phyloP scores from a whole-genome alignment of 2,888 invertebrate species.

The Nymphalis polychloros region DNA sequence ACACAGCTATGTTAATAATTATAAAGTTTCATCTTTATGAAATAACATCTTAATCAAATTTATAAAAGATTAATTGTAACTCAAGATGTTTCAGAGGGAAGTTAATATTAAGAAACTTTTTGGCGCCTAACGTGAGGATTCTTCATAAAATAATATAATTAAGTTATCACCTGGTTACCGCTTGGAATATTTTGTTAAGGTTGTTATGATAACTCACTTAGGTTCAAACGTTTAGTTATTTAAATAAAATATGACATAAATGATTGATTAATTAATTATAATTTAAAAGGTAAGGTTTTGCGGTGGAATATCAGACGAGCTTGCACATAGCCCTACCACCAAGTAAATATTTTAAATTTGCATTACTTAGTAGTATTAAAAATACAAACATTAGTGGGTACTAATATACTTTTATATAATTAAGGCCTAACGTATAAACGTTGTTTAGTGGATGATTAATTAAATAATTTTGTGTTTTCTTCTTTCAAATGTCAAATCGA shows the following conservation, averaged over 20 bases:
- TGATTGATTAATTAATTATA: no score
- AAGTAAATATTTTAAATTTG: no score
- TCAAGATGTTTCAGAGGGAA: slow-evolving; percentile 33
- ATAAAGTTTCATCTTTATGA: slow-evolving; percentile 12
- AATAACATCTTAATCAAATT: slow-evolving; percentile 27
- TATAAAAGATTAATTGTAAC: slow-evolving; percentile 30
- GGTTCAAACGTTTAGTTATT: neutral
- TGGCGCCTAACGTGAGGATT: slow-evolving; percentile 16
- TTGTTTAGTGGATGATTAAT: no score
- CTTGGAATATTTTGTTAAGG: neutral
- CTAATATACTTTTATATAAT: no score
- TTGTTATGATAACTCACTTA: neutral
- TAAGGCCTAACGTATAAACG: no score
- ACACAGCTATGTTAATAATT: slow-evolving; percentile 8
- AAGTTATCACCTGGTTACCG: slow-evolving; percentile 13
- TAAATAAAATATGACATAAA: neutral
- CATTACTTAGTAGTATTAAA: no score
- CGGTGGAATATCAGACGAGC: no score
- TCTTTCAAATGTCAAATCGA: no score
- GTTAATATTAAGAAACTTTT: slow-evolving; percentile 34
- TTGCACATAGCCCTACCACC: no score
- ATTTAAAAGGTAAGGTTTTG: no score
- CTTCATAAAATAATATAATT: slow-evolving; percentile 26
- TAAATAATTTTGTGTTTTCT: no score
- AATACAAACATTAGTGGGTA: no score